Conservation (phyloP, 2,888 invertebrate genomes). For the Hoplodrina blanda region DNA sequence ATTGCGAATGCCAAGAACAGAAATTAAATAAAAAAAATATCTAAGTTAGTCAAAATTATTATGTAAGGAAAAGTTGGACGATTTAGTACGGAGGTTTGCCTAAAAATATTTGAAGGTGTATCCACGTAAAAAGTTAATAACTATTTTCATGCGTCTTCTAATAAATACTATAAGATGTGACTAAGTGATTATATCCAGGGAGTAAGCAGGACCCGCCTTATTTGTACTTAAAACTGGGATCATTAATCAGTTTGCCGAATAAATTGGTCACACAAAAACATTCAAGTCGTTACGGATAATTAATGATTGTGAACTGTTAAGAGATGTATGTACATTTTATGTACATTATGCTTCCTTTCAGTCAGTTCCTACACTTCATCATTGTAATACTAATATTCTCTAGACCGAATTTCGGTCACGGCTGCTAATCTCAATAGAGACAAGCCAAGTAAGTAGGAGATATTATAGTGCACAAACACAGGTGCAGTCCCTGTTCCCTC, state of each 20-base stretch:
- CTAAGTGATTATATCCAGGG: background rate
- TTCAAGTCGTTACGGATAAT: conserved; percentile 18
- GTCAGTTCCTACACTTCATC: too few relatives aligned
- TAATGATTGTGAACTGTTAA: conserved; percentile 8
- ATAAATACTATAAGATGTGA: background rate
- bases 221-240: background rate
- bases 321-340: background rate
- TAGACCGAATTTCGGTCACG: too few relatives aligned
- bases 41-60: background rate
- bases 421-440: too few relatives aligned
- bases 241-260: background rate
- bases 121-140: background rate
- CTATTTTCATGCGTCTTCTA: background rate
- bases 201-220: background rate
- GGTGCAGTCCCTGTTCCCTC: too few relatives aligned
- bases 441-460: too few relatives aligned
- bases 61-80: background rate
- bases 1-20: background rate
- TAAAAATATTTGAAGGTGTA: background rate
- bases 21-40: conserved; percentile 7
- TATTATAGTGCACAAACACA: too few relatives aligned
- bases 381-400: too few relatives aligned
- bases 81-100: background rate
- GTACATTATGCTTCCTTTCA: conserved; percentile 1
- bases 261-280: background rate